These are phyloP conservation scores for Bembecia ichneumoniformis DNA, from an alignment of 2,888 invertebrate genomes.

Conservation along the genomic window DNA sequence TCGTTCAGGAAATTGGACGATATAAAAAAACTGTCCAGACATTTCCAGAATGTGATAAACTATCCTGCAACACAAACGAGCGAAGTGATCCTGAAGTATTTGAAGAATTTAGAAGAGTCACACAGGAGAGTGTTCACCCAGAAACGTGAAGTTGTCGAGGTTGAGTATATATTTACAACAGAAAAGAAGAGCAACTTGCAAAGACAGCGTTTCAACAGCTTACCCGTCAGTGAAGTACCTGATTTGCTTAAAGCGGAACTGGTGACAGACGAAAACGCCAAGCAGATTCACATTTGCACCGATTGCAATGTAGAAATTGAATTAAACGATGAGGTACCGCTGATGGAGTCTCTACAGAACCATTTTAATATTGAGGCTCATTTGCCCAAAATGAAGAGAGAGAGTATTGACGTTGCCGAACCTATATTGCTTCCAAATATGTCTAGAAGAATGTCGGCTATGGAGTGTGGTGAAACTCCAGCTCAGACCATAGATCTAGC, in stretches of 20 bases:
- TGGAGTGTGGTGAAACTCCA: conserved; percentile 45
- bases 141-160: conserved; percentile 51
- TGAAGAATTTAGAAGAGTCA: conserved; percentile 40
- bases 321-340: conserved; percentile 51
- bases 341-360: conserved; percentile 60
- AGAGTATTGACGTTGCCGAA: conserved; percentile 59
- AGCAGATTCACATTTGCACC: conserved; percentile 60
- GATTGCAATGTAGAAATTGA: conserved; percentile 61
- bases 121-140: conserved; percentile 46
- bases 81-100: conserved; percentile 33
- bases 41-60: conserved; percentile 44
- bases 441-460: conserved; percentile 54
- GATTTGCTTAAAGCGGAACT: conserved; percentile 55
- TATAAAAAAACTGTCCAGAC: conserved; percentile 46
- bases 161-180: conserved; percentile 62
- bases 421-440: conserved; percentile 55
- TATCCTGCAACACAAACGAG: conserved; percentile 45
- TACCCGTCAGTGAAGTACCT: conserved; percentile 60
- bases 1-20: conserved; percentile 58
- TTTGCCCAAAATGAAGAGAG: conserved; percentile 44
- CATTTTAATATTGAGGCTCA: conserved; percentile 56
- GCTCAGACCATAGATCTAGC: conserved; percentile 34
- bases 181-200: conserved; percentile 61
- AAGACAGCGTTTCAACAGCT: conserved; percentile 58
- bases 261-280: conserved; percentile 39